phyloP scores from a whole-genome alignment of 2,797 vertebrate species.

The Rhinophrynus dorsalis region DNA sequence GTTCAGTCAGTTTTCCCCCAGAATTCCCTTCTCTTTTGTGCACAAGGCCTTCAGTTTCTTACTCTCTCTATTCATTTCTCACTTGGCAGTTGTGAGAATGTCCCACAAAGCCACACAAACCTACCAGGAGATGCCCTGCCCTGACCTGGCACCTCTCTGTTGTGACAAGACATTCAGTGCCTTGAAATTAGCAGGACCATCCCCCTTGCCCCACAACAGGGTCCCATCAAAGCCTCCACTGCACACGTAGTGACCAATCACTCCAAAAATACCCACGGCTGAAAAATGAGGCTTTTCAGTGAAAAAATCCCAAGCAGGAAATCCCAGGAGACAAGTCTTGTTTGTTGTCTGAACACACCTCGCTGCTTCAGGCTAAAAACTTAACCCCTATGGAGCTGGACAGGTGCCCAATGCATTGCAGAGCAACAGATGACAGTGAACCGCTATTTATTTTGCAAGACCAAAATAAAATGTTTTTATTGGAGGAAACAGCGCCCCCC shows the following conservation, averaged over 20 bases:
- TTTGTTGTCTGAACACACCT: conserved; percentile 33
- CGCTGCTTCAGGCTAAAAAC: background rate
- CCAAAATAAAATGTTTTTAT: conserved; percentile 1
- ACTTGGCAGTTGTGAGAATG: background rate
- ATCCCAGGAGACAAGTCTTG: conserved; percentile 22
- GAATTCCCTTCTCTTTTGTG: no score
- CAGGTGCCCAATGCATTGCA: background rate
- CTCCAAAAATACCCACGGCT: conserved; percentile 26
- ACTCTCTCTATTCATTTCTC: no score
- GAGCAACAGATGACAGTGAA: no score
- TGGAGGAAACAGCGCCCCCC: background rate
- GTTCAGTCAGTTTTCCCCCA: no score
- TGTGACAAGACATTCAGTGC: background rate
- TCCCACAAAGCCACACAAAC: background rate
- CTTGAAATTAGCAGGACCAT: conserved; percentile 8
- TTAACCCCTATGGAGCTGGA: background rate
- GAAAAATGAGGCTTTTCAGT: conserved; percentile 24
- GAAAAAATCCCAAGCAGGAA: background rate
- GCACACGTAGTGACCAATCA: background rate
- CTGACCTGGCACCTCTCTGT: background rate
- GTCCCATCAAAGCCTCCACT: background rate
- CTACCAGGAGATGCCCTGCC: background rate
- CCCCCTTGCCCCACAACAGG: conserved; percentile 6
- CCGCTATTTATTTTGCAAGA: no score
- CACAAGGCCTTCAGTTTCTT: no score